phyloP scores from a whole-genome alignment of 2,888 invertebrate species.

The Euzetes globulus region DNA sequence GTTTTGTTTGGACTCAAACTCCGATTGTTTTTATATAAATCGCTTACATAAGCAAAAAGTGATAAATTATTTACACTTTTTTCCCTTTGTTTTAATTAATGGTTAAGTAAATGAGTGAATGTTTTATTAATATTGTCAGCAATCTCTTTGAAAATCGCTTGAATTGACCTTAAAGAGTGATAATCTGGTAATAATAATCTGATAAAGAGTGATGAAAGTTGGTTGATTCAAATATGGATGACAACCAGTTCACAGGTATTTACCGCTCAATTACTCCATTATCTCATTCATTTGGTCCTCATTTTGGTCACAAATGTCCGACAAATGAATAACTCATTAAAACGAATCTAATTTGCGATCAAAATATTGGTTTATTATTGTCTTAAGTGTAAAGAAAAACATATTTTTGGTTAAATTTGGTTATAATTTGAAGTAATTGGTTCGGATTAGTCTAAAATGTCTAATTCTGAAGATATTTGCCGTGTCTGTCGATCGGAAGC shows the following conservation, averaged over 20 bases:
- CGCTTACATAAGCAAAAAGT: background rate
- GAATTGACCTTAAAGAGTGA: background rate
- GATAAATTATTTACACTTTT: background rate
- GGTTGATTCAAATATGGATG: slow-evolving; percentile 22
- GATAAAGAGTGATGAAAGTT: background rate
- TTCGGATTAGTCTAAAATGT: background rate
- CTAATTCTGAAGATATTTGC: slow-evolving; percentile 67
- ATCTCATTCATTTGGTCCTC: too few species aligned
- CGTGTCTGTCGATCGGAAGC: slow-evolving; percentile 96
- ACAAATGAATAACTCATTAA: too few species aligned
- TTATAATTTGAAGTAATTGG: too few species aligned
- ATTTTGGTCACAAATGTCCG: too few species aligned
- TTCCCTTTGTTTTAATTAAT: background rate
- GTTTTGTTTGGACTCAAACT: slow-evolving; percentile 2
- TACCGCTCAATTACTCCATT: too few species aligned
- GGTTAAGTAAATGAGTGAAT: too few species aligned
- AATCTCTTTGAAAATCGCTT: background rate
- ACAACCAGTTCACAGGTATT: slow-evolving; percentile 30
- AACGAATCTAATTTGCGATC: background rate
- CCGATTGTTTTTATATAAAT: background rate
- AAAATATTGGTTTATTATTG: background rate
- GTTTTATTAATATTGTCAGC: background rate
- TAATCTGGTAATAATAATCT: background rate
- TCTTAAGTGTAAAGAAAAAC: background rate
- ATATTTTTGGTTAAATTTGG: too few species aligned